These are phyloP conservation scores for Rhea pennata DNA, from an alignment of 2,113 vertebrate species.

Conservation along the genomic window DNA sequence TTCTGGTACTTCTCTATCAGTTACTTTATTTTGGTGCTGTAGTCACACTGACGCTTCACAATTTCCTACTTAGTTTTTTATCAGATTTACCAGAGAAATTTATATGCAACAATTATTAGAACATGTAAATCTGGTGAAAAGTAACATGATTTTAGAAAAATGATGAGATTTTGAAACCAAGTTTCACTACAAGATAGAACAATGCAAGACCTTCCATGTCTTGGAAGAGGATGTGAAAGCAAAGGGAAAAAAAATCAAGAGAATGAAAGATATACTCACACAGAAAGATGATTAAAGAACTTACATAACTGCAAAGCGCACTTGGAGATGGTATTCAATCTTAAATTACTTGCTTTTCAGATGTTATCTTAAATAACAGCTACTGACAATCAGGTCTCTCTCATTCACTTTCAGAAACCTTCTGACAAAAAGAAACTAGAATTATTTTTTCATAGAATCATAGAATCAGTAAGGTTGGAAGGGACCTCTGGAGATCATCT, in stretches of 20 bases:
- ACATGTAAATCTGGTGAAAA: background rate
- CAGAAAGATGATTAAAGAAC: background rate
- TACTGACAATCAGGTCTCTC: background rate
- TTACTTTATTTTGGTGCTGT: background rate
- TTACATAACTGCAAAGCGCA: background rate
- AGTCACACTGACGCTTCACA: background rate
- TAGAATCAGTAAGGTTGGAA: too few species aligned
- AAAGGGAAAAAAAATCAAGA: background rate
- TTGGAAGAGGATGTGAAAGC: background rate
- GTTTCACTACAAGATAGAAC: background rate
- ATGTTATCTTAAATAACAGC: background rate
- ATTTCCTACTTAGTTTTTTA: background rate
- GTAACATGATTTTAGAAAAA: background rate
- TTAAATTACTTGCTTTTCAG: background rate
- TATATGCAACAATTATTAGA: background rate
- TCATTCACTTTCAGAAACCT: background rate
- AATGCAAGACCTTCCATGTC: background rate
- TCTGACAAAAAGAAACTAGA: background rate
- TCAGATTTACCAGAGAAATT: background rate
- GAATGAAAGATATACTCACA: rapidly evolving
- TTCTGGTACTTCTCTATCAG: background rate
- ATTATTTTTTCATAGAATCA: background rate
- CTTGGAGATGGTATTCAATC: background rate
- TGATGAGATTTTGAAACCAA: background rate
- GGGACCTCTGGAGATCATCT: too few species aligned